Evolutionary conservation across 2,888 invertebrate genomes (phyloP).

Genomic region (Girardia tigrina): DNA sequence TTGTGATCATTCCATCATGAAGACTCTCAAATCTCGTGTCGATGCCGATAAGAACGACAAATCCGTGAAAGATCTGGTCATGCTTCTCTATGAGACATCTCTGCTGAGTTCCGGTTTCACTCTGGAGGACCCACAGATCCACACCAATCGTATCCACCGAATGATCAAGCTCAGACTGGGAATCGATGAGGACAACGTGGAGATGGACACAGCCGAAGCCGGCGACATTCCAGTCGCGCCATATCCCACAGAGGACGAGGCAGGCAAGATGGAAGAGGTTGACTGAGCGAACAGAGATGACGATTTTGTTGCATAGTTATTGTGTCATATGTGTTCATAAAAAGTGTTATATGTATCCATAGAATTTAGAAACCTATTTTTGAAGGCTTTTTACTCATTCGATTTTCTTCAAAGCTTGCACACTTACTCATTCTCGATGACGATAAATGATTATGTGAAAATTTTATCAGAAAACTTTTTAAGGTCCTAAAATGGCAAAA

Average conservation of each 20-base stretch:
- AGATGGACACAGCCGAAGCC: too few relatives aligned
- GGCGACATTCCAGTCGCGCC: slow-evolving; percentile 29
- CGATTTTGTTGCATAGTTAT: too few relatives aligned
- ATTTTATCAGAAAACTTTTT: too few relatives aligned
- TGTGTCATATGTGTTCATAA: too few relatives aligned
- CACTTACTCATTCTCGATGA: too few relatives aligned
- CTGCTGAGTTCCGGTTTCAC: slow-evolving; percentile 87
- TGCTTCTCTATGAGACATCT: slow-evolving; percentile 84
- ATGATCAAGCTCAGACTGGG: slow-evolving; percentile 61
- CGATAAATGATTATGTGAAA: too few relatives aligned
- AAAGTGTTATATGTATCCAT: too few relatives aligned
- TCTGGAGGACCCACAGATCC: slow-evolving; percentile 72
- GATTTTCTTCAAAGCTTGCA: too few relatives aligned
- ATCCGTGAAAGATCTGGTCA: slow-evolving; percentile 88
- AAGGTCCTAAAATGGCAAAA: too few relatives aligned
- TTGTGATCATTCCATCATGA: slow-evolving; percentile 82
- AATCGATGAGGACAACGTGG: slow-evolving; percentile 34
- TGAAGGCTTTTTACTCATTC: too few relatives aligned
- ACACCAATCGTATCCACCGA: slow-evolving; percentile 82
- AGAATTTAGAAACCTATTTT: too few relatives aligned
- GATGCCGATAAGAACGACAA: slow-evolving; percentile 95
- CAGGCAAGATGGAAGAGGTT: slow-evolving; percentile 37
- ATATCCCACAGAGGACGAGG: slow-evolving; percentile 32
- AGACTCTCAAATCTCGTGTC: slow-evolving; percentile 61
- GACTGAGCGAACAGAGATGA: too few relatives aligned